Conservation (phyloP, 2,888 invertebrate species). For the Rosalia funebris region DNA sequence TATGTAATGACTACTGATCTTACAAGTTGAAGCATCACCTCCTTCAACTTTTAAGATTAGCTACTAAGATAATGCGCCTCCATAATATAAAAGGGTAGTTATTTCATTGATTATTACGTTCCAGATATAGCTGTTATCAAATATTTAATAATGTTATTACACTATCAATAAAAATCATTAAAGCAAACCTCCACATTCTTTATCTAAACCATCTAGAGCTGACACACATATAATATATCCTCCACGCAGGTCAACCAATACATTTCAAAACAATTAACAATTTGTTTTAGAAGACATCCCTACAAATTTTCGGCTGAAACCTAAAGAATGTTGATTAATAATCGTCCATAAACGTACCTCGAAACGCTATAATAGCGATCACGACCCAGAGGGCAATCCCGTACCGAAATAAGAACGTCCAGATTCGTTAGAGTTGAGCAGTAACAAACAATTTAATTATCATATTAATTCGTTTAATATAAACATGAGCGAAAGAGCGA, state of each 20-base stretch:
- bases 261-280: conserved; percentile 17
- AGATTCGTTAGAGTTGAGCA: background rate
- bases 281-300: conserved; percentile 7
- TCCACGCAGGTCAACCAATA: conserved; percentile 2
- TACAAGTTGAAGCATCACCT: no score
- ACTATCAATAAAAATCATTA: no score
- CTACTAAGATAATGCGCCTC: no score
- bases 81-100: background rate
- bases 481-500: conserved; percentile 40
- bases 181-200: no score
- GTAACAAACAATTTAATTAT: conserved; percentile 44
- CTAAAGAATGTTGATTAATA: conserved; percentile 16
- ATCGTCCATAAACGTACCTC: conserved; percentile 15
- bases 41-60: no score
- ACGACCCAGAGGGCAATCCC: background rate
- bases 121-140: background rate
- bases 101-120: background rate
- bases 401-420: conserved; percentile 9
- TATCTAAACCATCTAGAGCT: conserved; percentile 7
- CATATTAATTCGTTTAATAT: conserved; percentile 49
- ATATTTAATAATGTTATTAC: no score
- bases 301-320: conserved; percentile 20
- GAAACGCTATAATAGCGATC: background rate
- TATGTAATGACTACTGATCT: no score
- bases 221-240: conserved; percentile 13